Conservation (phyloP, 2,888 invertebrate species). For the Phania funesta region DNA sequence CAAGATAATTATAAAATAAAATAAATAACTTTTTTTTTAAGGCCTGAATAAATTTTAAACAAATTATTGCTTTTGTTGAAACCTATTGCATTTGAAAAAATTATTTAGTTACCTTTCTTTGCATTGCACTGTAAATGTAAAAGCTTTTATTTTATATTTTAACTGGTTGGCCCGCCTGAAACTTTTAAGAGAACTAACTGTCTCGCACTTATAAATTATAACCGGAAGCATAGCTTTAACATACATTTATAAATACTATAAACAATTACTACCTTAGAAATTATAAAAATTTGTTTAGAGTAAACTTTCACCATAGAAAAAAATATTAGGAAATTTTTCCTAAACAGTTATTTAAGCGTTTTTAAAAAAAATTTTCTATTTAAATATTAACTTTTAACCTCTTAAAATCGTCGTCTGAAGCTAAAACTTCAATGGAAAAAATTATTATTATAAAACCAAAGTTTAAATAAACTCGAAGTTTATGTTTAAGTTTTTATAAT, state of each 20-base stretch:
- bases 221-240: no score
- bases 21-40: no score
- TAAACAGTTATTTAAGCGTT: conserved; percentile 51
- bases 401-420: conserved; percentile 17
- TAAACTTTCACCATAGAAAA: conserved; percentile 56
- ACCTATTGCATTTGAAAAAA: no score
- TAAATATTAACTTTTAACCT: conserved; percentile 55
- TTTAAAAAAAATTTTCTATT: conserved; percentile 38
- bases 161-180: background rate
- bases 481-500: conserved; percentile 10
- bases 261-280: no score
- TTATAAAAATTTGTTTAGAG: no score
- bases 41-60: no score
- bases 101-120: no score
- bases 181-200: background rate
- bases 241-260: no score
- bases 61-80: no score
- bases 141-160: no score
- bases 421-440: conserved; percentile 21
- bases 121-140: background rate
- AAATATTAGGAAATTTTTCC: conserved; percentile 9
- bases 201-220: no score
- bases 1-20: no score
- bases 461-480: conserved; percentile 55
- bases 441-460: conserved; percentile 44